Evolutionary conservation across 1,140 invertebrate species (phyloP), one percentile per base, ranked within the genome.

Genomic region (Drosophila nebulosa): DNA sequence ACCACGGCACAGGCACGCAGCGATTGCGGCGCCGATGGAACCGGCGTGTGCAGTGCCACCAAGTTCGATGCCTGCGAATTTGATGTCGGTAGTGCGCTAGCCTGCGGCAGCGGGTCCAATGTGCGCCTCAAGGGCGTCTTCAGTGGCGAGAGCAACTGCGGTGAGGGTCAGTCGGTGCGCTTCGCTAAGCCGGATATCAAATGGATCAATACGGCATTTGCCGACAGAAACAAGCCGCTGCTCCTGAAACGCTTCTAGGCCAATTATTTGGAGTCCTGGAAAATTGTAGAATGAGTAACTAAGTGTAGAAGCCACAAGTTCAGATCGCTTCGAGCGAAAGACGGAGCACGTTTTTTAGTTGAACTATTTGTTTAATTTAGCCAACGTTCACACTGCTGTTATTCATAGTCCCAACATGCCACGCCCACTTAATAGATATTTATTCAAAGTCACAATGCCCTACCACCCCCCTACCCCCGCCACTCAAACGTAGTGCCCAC

Each of bases 71-170:
- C 93, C 18, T 94, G 93, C 21, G 92, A 96, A 93, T 95, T 96
- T 2, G 96, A 97, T 85, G 93, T 94, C 39, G 96, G 96, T 18
- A 95, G 95, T 72, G 96, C 96, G 3, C 90, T 97, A 12, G 96
- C 95, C 10, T 97, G 96, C 84, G 94, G 94, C 4, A 93, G 93
- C n/a, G 94, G 94, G 10, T 93, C 95, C 57, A 92, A 92, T 67
- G 96, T 95, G 69, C 94, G 94, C 10, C 92, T 97, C n/a, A 92
- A 93, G 70, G 96, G 96, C 53, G 92, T 96, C 72, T 96, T 95
- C 90, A 95, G 94, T 36, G 95, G 94, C 92, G 96, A 96, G 66
- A 94, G 95, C 12, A 95, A 95, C 26, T 91, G 91, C 55, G 90
- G 86, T 0, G 89, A 89, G 36, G 86, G 86, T 4, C 78, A 90